A percentile compares a stretch with the other conserved stretches of the same genome.
Evolutionary conservation across 2,113 vertebrate species (phyloP).

Genomic region (Solea senegalensis): DNA sequence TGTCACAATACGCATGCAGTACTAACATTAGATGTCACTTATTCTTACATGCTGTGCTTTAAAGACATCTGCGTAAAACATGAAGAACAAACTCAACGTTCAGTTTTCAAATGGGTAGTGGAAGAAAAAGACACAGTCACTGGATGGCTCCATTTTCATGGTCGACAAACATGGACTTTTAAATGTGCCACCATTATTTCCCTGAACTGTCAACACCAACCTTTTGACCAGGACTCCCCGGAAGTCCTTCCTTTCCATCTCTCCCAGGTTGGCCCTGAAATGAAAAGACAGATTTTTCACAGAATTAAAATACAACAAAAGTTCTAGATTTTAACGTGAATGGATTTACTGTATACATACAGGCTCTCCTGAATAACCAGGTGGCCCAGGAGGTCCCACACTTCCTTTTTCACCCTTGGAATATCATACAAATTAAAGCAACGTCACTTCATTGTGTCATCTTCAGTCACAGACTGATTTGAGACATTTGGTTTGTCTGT

Average conservation of each 20-base stretch:
- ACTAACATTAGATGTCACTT: no score
- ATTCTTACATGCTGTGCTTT: no score
- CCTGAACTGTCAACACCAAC: slow-evolving; percentile 71
- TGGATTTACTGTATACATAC: slow-evolving; percentile 79
- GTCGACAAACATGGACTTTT: slow-evolving; percentile 48
- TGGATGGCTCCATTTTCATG: slow-evolving; percentile 43
- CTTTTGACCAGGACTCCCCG: slow-evolving; percentile 89
- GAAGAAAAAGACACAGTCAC: slow-evolving; percentile 41
- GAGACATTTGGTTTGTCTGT: not conserved
- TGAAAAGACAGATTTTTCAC: slow-evolving; percentile 9
- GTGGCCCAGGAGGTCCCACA: slow-evolving; percentile 83
- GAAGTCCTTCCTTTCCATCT: slow-evolving; percentile 88
- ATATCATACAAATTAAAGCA: slow-evolving; percentile 12
- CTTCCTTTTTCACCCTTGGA: slow-evolving; percentile 91
- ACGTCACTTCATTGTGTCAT: not conserved
- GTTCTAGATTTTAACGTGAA: not conserved
- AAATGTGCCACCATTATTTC: slow-evolving; percentile 39
- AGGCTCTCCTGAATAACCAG: slow-evolving; percentile 85
- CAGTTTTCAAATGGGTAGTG: slow-evolving; percentile 1
- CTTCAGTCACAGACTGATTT: not conserved
- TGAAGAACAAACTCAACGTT: slow-evolving; percentile 8
- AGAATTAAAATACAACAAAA: not conserved
- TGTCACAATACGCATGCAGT: no score
- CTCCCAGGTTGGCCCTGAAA: slow-evolving; percentile 88
- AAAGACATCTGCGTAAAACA: slow-evolving; percentile 2